A percentile compares a stretch with the other conserved stretches of the same genome.
phyloP scores from a whole-genome alignment of 2,888 invertebrate species.

The Drosophila longiperda region DNA sequence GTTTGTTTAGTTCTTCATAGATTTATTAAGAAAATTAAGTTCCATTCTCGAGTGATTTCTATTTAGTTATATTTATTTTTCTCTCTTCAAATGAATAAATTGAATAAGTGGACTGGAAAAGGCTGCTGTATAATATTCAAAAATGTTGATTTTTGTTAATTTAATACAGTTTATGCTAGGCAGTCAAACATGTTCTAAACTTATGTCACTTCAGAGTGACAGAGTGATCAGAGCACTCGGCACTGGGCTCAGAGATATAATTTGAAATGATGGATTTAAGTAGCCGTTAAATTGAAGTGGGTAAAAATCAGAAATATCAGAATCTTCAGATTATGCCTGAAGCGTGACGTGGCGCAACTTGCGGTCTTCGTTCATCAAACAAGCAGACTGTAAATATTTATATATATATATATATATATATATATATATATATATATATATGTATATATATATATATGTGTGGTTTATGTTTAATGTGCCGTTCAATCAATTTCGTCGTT shows the following conservation, averaged over 20 bases:
- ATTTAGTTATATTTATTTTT: no score
- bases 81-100: no score
- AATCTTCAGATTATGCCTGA: slow-evolving; percentile 10
- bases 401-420: neutral
- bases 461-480: slow-evolving; percentile 68
- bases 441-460: slow-evolving; percentile 1
- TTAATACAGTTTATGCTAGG: neutral
- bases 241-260: slow-evolving; percentile 10
- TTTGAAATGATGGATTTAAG: slow-evolving; percentile 53
- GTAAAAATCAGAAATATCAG: slow-evolving; percentile 1
- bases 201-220: slow-evolving; percentile 8
- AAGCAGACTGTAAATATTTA: neutral
- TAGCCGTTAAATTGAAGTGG: slow-evolving; percentile 57
- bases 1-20: neutral
- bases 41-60: neutral
- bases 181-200: neutral
- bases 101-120: neutral
- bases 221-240: slow-evolving; percentile 16
- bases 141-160: neutral
- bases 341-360: slow-evolving; percentile 37
- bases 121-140: neutral
- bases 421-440: neutral
- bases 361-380: slow-evolving; percentile 10
- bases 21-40: neutral
- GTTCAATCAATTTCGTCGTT: slow-evolving; percentile 67